Base-by-base conservation (phyloP, 2,797 vertebrate genomes). In the Macroramphosus scolopax region DNA sequence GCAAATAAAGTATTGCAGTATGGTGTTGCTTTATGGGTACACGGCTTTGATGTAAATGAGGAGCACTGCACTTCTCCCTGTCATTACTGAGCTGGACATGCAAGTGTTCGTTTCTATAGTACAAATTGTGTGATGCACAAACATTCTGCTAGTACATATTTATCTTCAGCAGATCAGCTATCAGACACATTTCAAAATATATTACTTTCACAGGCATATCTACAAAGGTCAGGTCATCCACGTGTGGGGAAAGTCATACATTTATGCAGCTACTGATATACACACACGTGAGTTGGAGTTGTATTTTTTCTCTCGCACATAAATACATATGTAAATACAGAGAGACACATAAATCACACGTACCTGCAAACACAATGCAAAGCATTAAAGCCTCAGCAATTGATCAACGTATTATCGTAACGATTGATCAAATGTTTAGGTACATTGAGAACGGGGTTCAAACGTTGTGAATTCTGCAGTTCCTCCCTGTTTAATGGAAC, bases 191-290 rank as follows among this genome's bases (percentile, higher is more conserved):
- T 18, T 4, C 17, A 7, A 13, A 16, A 37, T 6, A 15, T 8
- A 30, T 26, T n/a, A 5, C 10, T 36, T 17, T 11, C 34, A 26
- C n/a, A 26, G 17, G 10, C 10, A 11, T 8, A 31, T 20, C 20
- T 34, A 17, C 30, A 28, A 45, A 54, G 12, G 29, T 34, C 11
- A 35, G 20, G 20, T 22, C 20, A 22, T 6, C 6, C 20, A n/a
- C n/a, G n/a, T n/a, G n/a, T n/a, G n/a, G n/a, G n/a, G n/a, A n/a
- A 31, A 44, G 5, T 22, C 17, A 38, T 35, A 26, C 6, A 45
- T 66, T 32, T 45, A 45, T 40, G 30, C 10, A 25, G 24, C 10
- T 38, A 28, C 5, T 26, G 16, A 13, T 6, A 35, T 11, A 17
- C 14, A 46, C n/a, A n/a, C n/a, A n/a, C n/a, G n/a, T n/a, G n/a